phyloP scores from a whole-genome alignment of 2,888 invertebrate genomes.

The Apoda limacodes region DNA sequence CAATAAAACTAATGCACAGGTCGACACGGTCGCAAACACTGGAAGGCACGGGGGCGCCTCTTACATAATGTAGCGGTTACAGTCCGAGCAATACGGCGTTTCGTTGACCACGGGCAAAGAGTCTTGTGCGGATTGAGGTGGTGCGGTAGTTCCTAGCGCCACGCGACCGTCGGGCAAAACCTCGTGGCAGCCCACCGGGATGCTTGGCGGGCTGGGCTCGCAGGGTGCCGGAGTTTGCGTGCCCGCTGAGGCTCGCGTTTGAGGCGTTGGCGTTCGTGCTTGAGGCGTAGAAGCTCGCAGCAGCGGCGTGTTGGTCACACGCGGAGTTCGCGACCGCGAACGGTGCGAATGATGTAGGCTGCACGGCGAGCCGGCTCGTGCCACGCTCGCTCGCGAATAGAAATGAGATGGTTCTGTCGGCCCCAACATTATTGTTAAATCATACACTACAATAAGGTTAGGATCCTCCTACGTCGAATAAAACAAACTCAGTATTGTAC shows the following conservation, averaged over 20 bases:
- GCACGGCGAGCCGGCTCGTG: conserved; percentile 75
- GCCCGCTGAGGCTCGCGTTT: conserved; percentile 28
- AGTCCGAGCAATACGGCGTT: conserved; percentile 82
- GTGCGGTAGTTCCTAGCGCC: conserved; percentile 50
- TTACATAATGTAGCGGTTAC: conserved; percentile 91
- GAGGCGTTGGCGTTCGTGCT: conserved; percentile 56
- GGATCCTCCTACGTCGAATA: no score
- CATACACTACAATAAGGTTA: no score
- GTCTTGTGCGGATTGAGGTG: conserved; percentile 31
- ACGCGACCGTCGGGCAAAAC: conserved; percentile 61
- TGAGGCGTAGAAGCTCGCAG: conserved; percentile 46
- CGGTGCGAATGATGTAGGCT: conserved; percentile 66
- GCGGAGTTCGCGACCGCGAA: conserved; percentile 53
- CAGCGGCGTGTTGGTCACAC: conserved; percentile 50
- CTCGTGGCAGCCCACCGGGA: conserved; percentile 67
- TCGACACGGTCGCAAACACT: conserved; percentile 69
- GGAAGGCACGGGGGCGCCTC: conserved; percentile 66
- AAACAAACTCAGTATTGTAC: no score
- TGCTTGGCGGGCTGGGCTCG: conserved; percentile 58
- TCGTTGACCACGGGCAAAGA: conserved; percentile 62
- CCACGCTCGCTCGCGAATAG: conserved; percentile 83
- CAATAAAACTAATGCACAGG: conserved; percentile 51
- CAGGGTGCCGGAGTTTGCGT: conserved; percentile 37
- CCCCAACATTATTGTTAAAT: conserved; percentile 31
- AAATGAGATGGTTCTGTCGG: conserved; percentile 70